Evolutionary conservation across 2,113 vertebrate genomes (phyloP).

Genomic region (Murina feae): DNA sequence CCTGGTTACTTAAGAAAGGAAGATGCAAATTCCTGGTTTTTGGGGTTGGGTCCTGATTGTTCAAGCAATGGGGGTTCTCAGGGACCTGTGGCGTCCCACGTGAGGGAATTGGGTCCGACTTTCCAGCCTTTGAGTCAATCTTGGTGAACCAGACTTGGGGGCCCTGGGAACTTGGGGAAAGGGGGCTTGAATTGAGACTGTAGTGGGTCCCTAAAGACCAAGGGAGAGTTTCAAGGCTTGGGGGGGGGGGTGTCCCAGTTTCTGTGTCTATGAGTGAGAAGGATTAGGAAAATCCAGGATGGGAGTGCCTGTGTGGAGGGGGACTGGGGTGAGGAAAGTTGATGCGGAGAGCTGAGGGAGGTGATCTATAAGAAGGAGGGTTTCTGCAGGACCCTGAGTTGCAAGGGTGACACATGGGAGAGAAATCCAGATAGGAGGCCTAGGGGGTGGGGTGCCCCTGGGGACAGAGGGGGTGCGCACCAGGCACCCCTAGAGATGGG

Average conservation of each 20-base stretch:
- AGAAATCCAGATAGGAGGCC: not conserved
- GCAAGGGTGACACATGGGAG: conserved; percentile 42
- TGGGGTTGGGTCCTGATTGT: not conserved
- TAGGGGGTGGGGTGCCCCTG: conserved; percentile 31
- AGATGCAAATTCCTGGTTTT: not conserved
- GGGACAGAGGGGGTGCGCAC: not conserved
- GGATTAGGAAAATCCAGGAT: not conserved
- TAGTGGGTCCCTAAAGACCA: not conserved
- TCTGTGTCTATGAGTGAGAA: not conserved
- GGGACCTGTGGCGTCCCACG: conserved; percentile 9
- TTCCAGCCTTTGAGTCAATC: not conserved
- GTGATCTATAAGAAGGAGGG: not conserved
- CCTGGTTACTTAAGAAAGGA: not conserved
- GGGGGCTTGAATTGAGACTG: not conserved
- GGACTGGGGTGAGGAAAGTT: not conserved
- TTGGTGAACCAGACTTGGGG: not conserved
- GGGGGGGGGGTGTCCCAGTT: not conserved
- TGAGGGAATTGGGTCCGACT: not conserved
- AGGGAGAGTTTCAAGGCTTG: not conserved
- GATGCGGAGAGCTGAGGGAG: not conserved
- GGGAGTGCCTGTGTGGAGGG: not conserved
- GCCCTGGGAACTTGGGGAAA: not conserved
- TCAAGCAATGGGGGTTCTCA: not conserved
- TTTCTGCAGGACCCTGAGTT: conserved; percentile 10
- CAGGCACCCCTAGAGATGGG: not conserved